phyloP scores from a whole-genome alignment of 2,113 vertebrate genomes.

The Stigmatopora nigra region DNA sequence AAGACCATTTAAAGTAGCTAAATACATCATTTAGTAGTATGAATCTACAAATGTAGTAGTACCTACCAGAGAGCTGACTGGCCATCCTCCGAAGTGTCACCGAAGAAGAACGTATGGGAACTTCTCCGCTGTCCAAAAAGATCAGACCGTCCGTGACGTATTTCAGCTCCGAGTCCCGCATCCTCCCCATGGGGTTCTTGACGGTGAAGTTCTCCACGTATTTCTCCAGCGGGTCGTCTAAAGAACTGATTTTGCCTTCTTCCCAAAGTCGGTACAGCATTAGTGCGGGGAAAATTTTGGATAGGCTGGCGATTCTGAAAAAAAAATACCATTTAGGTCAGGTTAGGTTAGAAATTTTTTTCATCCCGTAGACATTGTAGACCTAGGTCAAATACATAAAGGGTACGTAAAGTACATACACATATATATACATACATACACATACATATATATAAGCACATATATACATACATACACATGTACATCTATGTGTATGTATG shows the following conservation, averaged over 20 bases:
- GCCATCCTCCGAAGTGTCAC: conserved; percentile 91
- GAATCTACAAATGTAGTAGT: background rate
- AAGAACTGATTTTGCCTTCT: conserved; percentile 79
- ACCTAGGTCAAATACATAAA: too few species aligned
- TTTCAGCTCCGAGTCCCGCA: conserved; percentile 66
- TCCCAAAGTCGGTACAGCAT: conserved; percentile 94
- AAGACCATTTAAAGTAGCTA: too few species aligned
- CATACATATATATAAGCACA: too few species aligned
- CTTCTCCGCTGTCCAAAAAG: conserved; percentile 74
- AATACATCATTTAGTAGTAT: background rate
- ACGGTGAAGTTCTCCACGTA: conserved; percentile 81
- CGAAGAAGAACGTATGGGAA: conserved; percentile 66
- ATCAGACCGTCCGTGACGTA: conserved; percentile 70
- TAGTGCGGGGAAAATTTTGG: conserved; percentile 87
- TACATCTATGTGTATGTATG: too few species aligned
- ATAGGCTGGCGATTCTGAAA: conserved; percentile 83
- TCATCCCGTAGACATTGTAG: too few species aligned
- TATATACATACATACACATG: too few species aligned
- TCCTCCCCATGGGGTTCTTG: conserved; percentile 80
- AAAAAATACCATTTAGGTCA: too few species aligned
- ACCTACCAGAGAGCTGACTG: conserved; percentile 79
- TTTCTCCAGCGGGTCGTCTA: conserved; percentile 86
- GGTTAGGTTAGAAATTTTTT: too few species aligned
- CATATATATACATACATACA: too few species aligned
- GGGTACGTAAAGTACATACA: too few species aligned